Conservation (phyloP, 2,113 vertebrate genomes). For the Cyanocitta stelleri region DNA sequence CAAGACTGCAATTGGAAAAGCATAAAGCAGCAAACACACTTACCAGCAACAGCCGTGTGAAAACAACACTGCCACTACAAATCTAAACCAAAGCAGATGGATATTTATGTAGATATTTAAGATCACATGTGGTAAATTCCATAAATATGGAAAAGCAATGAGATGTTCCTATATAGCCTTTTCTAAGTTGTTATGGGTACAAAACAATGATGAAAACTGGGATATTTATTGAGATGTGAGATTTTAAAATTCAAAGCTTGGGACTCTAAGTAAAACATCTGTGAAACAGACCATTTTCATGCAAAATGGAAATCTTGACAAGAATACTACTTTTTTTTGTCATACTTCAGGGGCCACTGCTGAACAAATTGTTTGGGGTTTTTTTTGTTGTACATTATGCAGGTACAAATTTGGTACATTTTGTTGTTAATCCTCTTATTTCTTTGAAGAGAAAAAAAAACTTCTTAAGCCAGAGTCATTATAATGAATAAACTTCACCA, state of each 20-base stretch:
- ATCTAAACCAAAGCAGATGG: not conserved
- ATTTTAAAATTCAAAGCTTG: not conserved
- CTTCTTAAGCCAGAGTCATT: not conserved
- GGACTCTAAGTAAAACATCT: not conserved
- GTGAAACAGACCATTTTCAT: not conserved
- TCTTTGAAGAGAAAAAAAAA: not conserved
- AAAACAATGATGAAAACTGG: not conserved
- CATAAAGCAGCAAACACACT: not conserved
- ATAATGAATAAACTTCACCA: not conserved
- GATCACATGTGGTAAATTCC: not conserved
- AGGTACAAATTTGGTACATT: not conserved
- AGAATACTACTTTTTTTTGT: not conserved
- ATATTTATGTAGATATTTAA: not conserved
- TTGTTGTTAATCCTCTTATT: not conserved
- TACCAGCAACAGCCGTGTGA: not conserved
- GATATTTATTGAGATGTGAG: not conserved
- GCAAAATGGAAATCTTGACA: not conserved
- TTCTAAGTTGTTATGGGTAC: accelerated
- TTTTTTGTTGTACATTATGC: not conserved
- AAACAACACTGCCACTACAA: not conserved
- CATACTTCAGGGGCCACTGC: not conserved
- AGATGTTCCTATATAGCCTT: not conserved
- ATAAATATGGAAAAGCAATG: not conserved
- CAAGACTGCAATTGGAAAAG: not conserved
- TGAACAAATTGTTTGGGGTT: not conserved